Percentiles rank a stretch among this genome's conserved stretches.
These are phyloP conservation scores for Sternotherus odoratus DNA, from an alignment of 2,797 vertebrate genomes.

Conservation along the genomic window DNA sequence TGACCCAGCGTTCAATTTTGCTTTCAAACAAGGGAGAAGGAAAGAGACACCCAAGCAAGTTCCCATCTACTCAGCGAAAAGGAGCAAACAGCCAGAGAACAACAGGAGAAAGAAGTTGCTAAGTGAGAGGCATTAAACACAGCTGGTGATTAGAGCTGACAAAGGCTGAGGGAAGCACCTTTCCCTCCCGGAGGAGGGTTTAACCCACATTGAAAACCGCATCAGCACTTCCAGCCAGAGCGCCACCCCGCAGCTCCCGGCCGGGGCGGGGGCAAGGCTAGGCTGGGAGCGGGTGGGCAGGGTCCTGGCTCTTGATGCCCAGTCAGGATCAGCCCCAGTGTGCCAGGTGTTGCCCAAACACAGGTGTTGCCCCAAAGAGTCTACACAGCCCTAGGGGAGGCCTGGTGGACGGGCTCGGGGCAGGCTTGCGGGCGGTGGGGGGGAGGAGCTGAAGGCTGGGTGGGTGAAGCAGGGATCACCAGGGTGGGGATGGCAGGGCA, in stretches of 20 bases:
- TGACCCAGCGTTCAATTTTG: not conserved
- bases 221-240: not conserved
- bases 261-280: not conserved
- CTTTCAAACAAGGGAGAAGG: not conserved
- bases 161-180: slow-evolving; percentile 63
- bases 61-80: slow-evolving; percentile 53
- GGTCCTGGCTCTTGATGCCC: too few species aligned
- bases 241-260: not conserved
- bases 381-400: too few species aligned
- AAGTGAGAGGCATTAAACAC: slow-evolving; percentile 24
- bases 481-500: not conserved
- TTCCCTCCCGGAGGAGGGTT: slow-evolving; percentile 23
- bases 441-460: too few species aligned
- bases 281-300: too few species aligned
- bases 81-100: not conserved
- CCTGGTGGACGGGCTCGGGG: not conserved
- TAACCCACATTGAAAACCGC: slow-evolving; percentile 11
- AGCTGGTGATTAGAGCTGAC: slow-evolving; percentile 43
- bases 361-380: not conserved
- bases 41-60: not conserved
- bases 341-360: too few species aligned
- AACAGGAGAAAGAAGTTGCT: slow-evolving; percentile 17
- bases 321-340: too few species aligned
- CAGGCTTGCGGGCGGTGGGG: not conserved
- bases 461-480: not conserved